phyloP scores from a whole-genome alignment of 2,797 vertebrate genomes.

The Sylvilagus floridanus region DNA sequence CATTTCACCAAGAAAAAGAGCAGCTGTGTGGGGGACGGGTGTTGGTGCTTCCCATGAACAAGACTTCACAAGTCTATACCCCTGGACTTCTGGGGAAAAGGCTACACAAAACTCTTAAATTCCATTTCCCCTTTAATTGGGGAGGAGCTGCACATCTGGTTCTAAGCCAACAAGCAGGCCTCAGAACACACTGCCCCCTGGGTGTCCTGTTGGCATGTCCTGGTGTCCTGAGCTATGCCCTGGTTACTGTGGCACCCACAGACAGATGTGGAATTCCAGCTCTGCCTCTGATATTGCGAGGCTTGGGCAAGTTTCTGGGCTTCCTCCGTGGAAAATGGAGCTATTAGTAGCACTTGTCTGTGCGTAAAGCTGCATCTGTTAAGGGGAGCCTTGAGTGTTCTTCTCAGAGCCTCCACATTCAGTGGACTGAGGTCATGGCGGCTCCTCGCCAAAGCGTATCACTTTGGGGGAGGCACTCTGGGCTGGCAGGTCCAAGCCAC shows the following conservation, averaged over 20 bases:
- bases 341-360: neutral
- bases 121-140: neutral
- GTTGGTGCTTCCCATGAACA: neutral
- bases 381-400: neutral
- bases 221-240: neutral
- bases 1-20: constrained; percentile 19
- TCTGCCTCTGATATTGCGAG: neutral
- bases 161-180: neutral
- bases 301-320: neutral
- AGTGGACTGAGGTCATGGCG: neutral
- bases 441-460: neutral
- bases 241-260: neutral
- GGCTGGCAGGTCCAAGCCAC: neutral
- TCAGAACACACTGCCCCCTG: neutral
- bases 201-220: neutral
- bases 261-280: neutral
- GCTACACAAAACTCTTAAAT: neutral
- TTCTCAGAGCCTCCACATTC: constrained; percentile 17
- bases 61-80: neutral
- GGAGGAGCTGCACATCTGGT: neutral
- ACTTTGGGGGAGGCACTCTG: neutral
- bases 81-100: neutral
- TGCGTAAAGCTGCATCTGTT: neutral
- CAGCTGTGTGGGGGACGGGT: neutral
- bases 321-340: constrained; percentile 29